Percentiles rank a stretch among this genome's conserved stretches.
Conservation (phyloP, 2,888 invertebrate genomes). For the Drosophila sordidula region DNA sequence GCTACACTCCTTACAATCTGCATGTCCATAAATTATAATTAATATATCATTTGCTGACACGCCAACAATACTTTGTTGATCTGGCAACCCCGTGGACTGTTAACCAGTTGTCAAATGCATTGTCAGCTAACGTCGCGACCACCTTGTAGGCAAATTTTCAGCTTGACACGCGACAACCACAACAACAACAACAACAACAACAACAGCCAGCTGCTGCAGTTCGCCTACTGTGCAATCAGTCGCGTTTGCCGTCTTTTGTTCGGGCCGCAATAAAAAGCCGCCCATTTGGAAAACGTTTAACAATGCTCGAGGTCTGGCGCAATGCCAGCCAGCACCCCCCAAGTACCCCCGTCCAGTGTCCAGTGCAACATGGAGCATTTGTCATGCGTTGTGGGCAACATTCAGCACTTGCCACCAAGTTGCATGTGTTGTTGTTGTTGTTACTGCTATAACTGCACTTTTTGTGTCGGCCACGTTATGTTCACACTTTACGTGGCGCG, state of each 20-base stretch:
- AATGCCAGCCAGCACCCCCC: constrained; percentile 44
- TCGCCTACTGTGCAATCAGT: constrained; percentile 42
- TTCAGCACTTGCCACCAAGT: constrained; percentile 50
- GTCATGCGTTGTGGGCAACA: constrained; percentile 56
- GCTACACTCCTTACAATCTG: not conserved
- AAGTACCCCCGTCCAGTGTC: constrained; percentile 2
- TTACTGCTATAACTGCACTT: constrained; percentile 42
- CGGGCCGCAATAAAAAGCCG: constrained; percentile 47
- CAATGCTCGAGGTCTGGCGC: constrained; percentile 56
- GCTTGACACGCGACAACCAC: constrained; percentile 41
- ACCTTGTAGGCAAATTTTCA: constrained; percentile 35
- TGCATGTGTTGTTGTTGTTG: constrained; percentile 24
- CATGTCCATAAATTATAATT: constrained; percentile 5
- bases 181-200: constrained; percentile 8
- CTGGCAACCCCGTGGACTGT: constrained; percentile 17
- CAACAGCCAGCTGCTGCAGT: constrained; percentile 12
- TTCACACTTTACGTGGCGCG: constrained; percentile 45
- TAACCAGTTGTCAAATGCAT: constrained; percentile 37
- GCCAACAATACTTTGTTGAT: constrained; percentile 6
- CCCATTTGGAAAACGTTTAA: constrained; percentile 66
- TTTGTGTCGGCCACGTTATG: constrained; percentile 49
- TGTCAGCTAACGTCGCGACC: constrained; percentile 43
- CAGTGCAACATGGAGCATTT: constrained; percentile 56
- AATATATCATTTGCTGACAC: constrained; percentile 7
- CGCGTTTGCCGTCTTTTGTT: constrained; percentile 55